Base-by-base conservation (phyloP, 2,888 invertebrate species). In the Cheilosia grossa region DNA sequence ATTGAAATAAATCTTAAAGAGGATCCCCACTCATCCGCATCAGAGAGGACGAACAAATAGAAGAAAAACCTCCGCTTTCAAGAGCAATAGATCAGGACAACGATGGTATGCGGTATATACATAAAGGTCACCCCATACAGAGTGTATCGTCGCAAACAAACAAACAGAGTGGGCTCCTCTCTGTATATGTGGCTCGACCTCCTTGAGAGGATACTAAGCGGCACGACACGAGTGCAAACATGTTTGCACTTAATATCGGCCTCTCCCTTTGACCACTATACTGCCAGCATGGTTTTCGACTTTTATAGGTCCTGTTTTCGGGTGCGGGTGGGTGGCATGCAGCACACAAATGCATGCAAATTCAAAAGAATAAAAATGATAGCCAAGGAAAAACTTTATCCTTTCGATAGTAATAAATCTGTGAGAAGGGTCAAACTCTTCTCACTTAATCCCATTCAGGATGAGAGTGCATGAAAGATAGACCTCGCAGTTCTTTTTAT, bases 351-450 rank as follows among this genome's bases (percentile, higher is more conserved):
- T 72, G 79, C 79, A 79, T 79, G 79, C 79, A 79, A 79, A 79
- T 79, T 73, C 59, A 63, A 6, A 21, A 75, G 30, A 53, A 53
- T 17, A 70, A 79, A 72, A 72, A 70, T 78, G 37, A 73, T 66
- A 53, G 51, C 59, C 53, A 40, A 59, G 64, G 63, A 79, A 79
- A 79, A 79, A 79, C 42, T 79, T 79, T 53, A 79, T 79, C 79
- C 79, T 72, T 79, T 79, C 58, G 79, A 73, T 59, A 79, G 79
- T 79, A 79, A 79, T 79, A 79, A 79, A 79, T 79, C 79, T 73
- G 66, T 24, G 79, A 79, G 53, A 72, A 79, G 79, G 79, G 79
- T 79, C 79, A 79, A 79, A 66, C 66, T 79, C 79, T 64, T 72
- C 79, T 72, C 72, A 79, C 79, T 79, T 79, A 79, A 79, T 79